Evolutionary conservation across 2,888 invertebrate species (phyloP), one percentile per base, ranked within the genome.

Genomic region (Ornithoptera priamus): DNA sequence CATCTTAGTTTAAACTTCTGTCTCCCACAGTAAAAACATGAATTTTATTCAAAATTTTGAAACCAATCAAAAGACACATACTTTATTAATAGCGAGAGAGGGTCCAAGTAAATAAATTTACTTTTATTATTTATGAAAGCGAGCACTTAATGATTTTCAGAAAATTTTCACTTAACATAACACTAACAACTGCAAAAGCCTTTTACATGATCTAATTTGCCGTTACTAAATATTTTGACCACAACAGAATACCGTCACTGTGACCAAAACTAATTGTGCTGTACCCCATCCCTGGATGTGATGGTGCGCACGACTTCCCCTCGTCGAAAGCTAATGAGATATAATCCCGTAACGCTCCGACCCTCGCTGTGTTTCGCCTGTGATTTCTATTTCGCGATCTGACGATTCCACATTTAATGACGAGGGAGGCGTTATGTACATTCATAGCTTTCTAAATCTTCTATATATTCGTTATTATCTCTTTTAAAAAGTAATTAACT

Each of bases 261-360:
- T 53, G 22, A 63, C 24, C 66, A 22, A 22, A 53, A 57, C 6
- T 62, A 46, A 50, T 20, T 4, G 53, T 53, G 24, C 66, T 62
- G 66, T 63, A 39, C 66, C 62, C 70, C 24, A 66, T 62, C 67
- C 24, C 18, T 50, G 59, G 18, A 56, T 65, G 39, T 24, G 36
- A 57, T 57, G 71, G 74, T 77, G 85, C 86, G 88, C 87, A 84
- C 85, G 82, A 76, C 74, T 82, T 77, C 77, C 73, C 67, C 73
- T 65, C 75, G 68, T 65, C 75, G 75, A 73, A 80, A 81, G 80
- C 85, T 90, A 90, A 90, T 90, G 86, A 88, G 85, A 84, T 83
- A 86, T 90, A 90, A 90, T 90, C 90, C 88, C 66, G 63, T 63
- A 58, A 58, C 58, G 36, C 67, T 20, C 58, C 53, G 36, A 69